phyloP scores from a whole-genome alignment of 2,797 vertebrate genomes.

The Tarsius wallacei region DNA sequence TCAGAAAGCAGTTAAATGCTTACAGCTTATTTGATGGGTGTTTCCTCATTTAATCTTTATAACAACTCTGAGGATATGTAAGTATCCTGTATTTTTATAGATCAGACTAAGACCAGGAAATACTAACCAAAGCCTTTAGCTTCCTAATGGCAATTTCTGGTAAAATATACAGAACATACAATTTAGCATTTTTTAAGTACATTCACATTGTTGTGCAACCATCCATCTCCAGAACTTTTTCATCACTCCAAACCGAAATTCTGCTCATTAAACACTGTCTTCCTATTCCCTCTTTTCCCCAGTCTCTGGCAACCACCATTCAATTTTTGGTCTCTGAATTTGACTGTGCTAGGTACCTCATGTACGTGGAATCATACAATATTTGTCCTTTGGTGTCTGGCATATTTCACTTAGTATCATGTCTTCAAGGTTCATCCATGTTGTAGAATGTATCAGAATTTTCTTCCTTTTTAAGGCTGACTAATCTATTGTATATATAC shows the following conservation, averaged over 20 bases:
- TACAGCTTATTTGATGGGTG: neutral
- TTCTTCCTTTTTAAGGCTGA: slow-evolving; percentile 9
- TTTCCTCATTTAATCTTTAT: neutral
- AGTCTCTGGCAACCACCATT: neutral
- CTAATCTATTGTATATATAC: neutral
- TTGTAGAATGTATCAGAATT: neutral
- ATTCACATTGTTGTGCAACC: neutral
- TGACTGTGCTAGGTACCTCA: neutral
- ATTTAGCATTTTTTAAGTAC: neutral
- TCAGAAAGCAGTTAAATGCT: neutral
- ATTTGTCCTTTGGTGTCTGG: neutral
- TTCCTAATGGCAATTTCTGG: neutral
- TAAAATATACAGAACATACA: neutral
- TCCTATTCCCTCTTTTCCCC: accelerated
- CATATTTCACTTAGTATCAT: neutral
- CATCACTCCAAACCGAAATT: neutral
- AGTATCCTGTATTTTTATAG: neutral
- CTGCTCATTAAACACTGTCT: neutral
- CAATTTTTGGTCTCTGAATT: neutral
- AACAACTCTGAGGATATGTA: neutral
- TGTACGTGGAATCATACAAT: neutral
- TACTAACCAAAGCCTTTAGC: neutral
- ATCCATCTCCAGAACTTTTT: neutral
- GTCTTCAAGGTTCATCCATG: neutral
- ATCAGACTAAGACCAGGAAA: neutral